Evolutionary conservation across 2,888 invertebrate genomes (phyloP), one percentile per base, ranked within the genome.

Genomic region (Cheilosia urbana): DNA sequence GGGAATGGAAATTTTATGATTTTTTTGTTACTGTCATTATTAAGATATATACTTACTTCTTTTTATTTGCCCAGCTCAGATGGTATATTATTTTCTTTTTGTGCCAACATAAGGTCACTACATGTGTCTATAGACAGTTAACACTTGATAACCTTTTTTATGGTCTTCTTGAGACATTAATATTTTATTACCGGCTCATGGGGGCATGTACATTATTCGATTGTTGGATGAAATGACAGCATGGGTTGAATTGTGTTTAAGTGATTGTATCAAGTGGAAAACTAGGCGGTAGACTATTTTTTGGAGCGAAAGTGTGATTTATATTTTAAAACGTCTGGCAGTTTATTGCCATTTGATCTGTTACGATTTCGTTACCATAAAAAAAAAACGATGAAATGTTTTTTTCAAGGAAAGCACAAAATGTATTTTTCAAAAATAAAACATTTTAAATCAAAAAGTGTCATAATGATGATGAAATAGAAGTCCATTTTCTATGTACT

Each of bases 121-220:
- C 51, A 13, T 21, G 19, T 63, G 30, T 34, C 11, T 13, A 17
- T 34, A 71, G 34, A 37, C 58, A 19, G 21, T 58, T 71, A 58
- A 58, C 69, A 58, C 69, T 71, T 71, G 69, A 71, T 58, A 49
- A 71, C 69, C 3, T 24, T 57, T 69, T 69, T 69, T 69, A 69
- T 57, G 68, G 49, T 49, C n/a, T 15, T 21, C 30, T 45, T 40
- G 34, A 19, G 40, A 7, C 57, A 57, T 69, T 69, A 66, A 53
- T 66, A 42, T 66, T 66, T 66, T 42, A 66, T 27, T 66, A 27
- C 11, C 27, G 40, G 53, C 17, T 53, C 40, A 53, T 17, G 7
- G 45, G 17, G 7, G 45, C 7, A 2, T 17, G 37, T 53, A 15
- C 65, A 63, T 63, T 63, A 63, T 49, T 34, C 49, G 63, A 63